phyloP scores from a whole-genome alignment of 2,113 vertebrate genomes.

The Mastomys coucha region DNA sequence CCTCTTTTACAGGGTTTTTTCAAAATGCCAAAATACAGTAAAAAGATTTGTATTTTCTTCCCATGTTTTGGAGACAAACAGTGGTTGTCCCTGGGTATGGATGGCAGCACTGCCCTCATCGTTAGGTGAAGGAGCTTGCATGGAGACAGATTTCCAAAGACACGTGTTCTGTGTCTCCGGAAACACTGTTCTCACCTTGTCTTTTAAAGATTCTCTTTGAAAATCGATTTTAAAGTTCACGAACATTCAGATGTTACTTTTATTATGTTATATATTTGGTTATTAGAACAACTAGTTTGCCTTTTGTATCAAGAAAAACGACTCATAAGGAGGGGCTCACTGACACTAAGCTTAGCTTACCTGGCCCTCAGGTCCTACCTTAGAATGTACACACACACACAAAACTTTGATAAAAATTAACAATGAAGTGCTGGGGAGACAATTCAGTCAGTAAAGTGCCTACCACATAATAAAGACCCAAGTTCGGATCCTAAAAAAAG shows the following conservation, averaged over 20 bases:
- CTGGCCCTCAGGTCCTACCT: neutral
- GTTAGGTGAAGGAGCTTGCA: neutral
- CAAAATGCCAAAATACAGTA: constrained; percentile 34
- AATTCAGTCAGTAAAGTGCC: neutral
- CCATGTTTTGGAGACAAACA: constrained; percentile 28
- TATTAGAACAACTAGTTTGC: constrained; percentile 25
- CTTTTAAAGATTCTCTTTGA: constrained; percentile 50
- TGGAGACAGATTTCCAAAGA: constrained; percentile 36
- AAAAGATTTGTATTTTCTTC: neutral
- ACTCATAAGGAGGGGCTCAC: neutral
- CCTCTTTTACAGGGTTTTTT: neutral
- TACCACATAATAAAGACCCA: neutral
- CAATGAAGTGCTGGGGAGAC: neutral
- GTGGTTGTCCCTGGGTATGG: neutral
- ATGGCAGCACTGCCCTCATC: constrained; percentile 16
- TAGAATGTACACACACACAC: neutral
- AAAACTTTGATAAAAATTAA: constrained; percentile 1
- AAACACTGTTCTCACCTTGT: constrained; percentile 36
- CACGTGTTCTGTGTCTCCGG: constrained; percentile 16
- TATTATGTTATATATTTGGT: too few species aligned
- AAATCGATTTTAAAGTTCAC: constrained; percentile 45
- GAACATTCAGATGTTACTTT: neutral
- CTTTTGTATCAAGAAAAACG: constrained; percentile 33
- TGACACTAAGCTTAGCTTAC: neutral
- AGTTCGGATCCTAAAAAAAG: neutral